A percentile compares a stretch with the other conserved stretches of the same genome.
These are phyloP conservation scores for Melolontha melolontha DNA, from an alignment of 2,888 invertebrate species.

Conservation along the genomic window DNA sequence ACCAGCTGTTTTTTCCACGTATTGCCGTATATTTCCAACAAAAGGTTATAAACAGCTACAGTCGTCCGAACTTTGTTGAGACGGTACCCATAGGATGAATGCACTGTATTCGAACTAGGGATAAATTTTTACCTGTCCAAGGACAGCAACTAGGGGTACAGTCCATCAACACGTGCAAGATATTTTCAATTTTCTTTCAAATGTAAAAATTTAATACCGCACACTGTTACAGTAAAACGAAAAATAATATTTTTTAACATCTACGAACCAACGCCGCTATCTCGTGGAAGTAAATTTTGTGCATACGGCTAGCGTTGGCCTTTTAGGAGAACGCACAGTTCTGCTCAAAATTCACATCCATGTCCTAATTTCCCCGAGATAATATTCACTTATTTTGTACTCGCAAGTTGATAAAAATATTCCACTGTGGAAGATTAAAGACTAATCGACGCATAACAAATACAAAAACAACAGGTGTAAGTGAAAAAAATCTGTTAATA, in stretches of 20 bases:
- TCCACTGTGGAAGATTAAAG: neutral
- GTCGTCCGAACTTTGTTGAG: constrained; percentile 51
- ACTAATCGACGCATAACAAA: neutral
- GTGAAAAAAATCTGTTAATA: constrained; percentile 21
- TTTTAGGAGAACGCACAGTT: constrained; percentile 1
- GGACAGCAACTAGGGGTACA: constrained; percentile 58
- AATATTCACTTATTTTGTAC: constrained; percentile 28
- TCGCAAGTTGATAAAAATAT: constrained; percentile 4
- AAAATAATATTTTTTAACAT: constrained; percentile 19
- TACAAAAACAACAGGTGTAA: constrained; percentile 16
- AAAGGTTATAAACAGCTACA: constrained; percentile 41
- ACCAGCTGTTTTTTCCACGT: constrained; percentile 27
- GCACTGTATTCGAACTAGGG: constrained; percentile 59
- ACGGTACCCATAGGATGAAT: constrained; percentile 62
- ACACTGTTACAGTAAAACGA: neutral
- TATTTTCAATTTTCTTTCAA: constrained; percentile 20
- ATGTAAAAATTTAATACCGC: neutral
- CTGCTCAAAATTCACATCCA: constrained; percentile 44
- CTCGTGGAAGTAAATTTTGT: constrained; percentile 47
- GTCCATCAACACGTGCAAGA: constrained; percentile 35
- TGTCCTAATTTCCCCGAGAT: constrained; percentile 30
- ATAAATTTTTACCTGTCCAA: constrained; percentile 64
- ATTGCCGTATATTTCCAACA: constrained; percentile 29
- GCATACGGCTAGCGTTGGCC: neutral
- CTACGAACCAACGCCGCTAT: constrained; percentile 3